Base-by-base conservation (phyloP, 2,888 invertebrate genomes). In the Lissonota sp. region DNA sequence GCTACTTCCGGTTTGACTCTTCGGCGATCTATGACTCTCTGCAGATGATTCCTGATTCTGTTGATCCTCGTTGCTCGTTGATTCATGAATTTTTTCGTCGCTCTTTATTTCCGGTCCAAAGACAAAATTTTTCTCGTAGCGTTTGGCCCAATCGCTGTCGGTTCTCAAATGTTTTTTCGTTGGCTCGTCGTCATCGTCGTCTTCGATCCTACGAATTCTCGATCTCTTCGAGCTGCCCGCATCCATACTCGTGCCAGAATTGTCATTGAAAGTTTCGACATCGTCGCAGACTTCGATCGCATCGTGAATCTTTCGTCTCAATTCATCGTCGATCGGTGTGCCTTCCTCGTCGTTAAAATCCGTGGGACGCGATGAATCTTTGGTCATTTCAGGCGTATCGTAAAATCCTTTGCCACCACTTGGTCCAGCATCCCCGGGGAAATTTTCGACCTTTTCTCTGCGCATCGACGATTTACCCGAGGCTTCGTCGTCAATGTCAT, bases 101-200 rank as follows among this genome's bases (percentile, higher is more conserved):
- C 14, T 49, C 8, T 8, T 42, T 4, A 37, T 6, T 58, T 74
- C 75, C 7, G 82, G 79, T 6, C 84, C 84, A 53, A 86, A 85
- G 12, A 71, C 84, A 26, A 83, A 83, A 55, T 79, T 81, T 1
- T 64, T 82, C 72, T 85, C 83, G 75, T 80, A 85, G 10, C 60
- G 51, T 46, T 80, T 62, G 10, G 82, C 70, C 84, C 86, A 86
- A 67, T 83, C 77, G 12, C 16, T 57, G 10, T 83, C 80, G 7
- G 51, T 53, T 58, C 66, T 79, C 39, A 72, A 46, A 44, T 69
- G 12, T 53, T 83, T 81, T 5, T 53, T 55, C 16, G 62, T 8
- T 8, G 77, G 83, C 42, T 55, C 80, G 12, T 64, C 71, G 4
- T 62, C 70, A 58, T 66, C 46, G 16, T 60, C n/a, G 12, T 51